Evolutionary conservation across 2,888 invertebrate species (phyloP), one percentile per base, ranked within the genome.

Genomic region (Acanthopleura granulata): DNA sequence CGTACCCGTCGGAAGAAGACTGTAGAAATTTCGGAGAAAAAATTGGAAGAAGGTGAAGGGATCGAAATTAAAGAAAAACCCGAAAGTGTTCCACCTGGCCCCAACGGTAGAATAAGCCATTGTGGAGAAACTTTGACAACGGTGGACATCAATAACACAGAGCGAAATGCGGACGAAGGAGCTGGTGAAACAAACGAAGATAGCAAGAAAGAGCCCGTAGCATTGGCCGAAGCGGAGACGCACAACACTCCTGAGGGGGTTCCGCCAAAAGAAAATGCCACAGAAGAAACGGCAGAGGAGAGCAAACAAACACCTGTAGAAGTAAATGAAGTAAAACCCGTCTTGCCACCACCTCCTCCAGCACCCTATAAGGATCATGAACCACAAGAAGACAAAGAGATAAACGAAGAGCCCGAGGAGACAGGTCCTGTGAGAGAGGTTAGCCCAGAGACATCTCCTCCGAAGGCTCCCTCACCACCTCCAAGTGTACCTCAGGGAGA

Each of bases 31-130:
- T 57, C 57, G 12, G 22, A n/a, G 18, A 57, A 71, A 16, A 25
- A 49, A 29, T 22, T 49, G 15, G 49, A 71, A 71, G 71, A 71
- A 29, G 71, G 22, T 18, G 49, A 71, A 71, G 71, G 30, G 30
- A 49, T 49, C 40, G 71, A 71, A 71, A 49, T 25, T 29, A 49
- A 70, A 4, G 70, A 70, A 70, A 18, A 40, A 70, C 15, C 22
- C 6, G 40, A 12, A 70, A 18, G 30, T n/a, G 12, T 11, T 14
- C 18, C 15, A 49, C 0, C 14, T 6, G 0, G 18, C 18, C n/a
- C 11, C 27, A 18, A 25, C 40, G n/a, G 9, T 15, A 14, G 25
- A 71, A 71, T 30, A 11, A 49, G 71, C 9, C 40, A 71, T 49
- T 11, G 16, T 0, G 49, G 15, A 71, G 30, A 15, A 0, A 49